Evolutionary conservation across 2,113 vertebrate species (phyloP), one percentile per base, ranked within the genome.

Genomic region (Tenrec ecaudatus): DNA sequence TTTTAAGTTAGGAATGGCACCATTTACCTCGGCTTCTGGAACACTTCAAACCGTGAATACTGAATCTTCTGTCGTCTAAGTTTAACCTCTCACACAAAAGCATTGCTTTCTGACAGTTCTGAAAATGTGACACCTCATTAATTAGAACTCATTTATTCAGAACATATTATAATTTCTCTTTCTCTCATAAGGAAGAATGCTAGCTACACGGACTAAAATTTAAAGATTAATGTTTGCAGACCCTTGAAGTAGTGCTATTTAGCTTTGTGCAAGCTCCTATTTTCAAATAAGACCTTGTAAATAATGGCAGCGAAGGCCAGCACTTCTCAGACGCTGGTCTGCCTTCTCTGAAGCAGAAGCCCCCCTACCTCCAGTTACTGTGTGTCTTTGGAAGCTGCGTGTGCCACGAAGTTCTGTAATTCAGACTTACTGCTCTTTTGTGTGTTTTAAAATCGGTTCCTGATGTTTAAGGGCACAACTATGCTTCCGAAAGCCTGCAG

Each of bases 41-140:
- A 11, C 1, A 5, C 8, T 62, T 53, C 58, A 90, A 85, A 66
- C 85, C 82, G 19, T 29, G 62, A 14, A 75, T 64, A 82, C 27
- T 62, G 22, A 40, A 38, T 71, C 75, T 36, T n/a, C 1, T 17
- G 25, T 53, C 47, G 12, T 53, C 78, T 43, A 85, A 2, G 2
- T 90, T 90, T 88, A 73, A 88, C 77, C n/a, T 93, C 19, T 95
- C 25, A 64, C 9, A 19, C 57, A 62, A 82, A 88, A 88, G 43
- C 23, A 62, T 40, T 64, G 3, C 82, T 92, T 94, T 75, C n/a
- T 91, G 36, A 66, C 23, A 57, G 11, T 78, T 85, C 86, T 64
- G 33, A 66, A 92, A 86, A 82, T 90, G 69, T 6, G 62, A 86
- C 77, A 58, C 58, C 20, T 90, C 40, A 20, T 64, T 69, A 79